Evolutionary conservation across 2,888 invertebrate species (phyloP).

Genomic region (Oligia strigilis): DNA sequence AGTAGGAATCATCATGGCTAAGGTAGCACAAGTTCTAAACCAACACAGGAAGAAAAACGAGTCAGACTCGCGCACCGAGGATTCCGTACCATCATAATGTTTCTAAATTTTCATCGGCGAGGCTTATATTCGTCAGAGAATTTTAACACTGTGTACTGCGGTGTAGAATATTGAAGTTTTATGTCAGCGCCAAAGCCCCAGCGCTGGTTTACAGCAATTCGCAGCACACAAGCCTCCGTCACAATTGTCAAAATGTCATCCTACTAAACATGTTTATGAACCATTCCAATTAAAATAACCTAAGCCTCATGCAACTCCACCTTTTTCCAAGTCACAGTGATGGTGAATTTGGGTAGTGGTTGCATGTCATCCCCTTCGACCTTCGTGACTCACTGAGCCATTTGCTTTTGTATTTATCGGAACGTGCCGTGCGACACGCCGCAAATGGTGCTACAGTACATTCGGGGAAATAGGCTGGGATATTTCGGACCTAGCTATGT

Average conservation of each 20-base stretch:
- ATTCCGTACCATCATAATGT: too few relatives aligned
- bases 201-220: not conserved
- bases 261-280: not conserved
- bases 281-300: conserved; percentile 9
- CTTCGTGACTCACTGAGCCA: conserved; percentile 86
- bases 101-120: too few relatives aligned
- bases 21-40: too few relatives aligned
- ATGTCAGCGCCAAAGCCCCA: not conserved
- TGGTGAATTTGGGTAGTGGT: conserved; percentile 68
- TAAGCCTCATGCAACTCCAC: conserved; percentile 51
- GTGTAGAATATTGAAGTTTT: too few relatives aligned
- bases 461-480: conserved; percentile 63
- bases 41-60: not conserved
- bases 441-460: conserved; percentile 68
- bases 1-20: too few relatives aligned
- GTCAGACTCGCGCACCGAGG: too few relatives aligned
- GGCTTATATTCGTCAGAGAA: too few relatives aligned
- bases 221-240: not conserved
- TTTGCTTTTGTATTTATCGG: conserved; percentile 83
- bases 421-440: conserved; percentile 86
- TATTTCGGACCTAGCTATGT: conserved; percentile 1
- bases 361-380: conserved; percentile 82
- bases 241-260: not conserved
- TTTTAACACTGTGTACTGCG: too few relatives aligned
- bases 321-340: conserved; percentile 41